Conservation (phyloP, 2,113 vertebrate genomes). For the Notiomystis cincta region DNA sequence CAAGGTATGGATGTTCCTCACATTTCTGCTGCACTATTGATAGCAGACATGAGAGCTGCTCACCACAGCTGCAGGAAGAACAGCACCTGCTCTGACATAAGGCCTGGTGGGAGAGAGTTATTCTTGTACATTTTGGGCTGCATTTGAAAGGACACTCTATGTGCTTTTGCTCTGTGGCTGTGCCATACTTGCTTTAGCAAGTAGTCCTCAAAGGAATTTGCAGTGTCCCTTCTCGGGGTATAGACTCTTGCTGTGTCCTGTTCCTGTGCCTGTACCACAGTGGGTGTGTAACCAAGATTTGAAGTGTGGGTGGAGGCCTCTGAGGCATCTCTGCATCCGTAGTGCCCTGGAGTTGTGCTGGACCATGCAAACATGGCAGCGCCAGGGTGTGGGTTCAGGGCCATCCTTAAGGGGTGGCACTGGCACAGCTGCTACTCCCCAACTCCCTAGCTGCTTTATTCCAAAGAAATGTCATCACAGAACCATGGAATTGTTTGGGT, state of each 20-base stretch:
- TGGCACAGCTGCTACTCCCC: neutral
- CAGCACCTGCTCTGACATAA: neutral
- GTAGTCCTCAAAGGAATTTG: neutral
- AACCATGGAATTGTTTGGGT: neutral
- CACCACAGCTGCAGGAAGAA: neutral
- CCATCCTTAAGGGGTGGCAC: neutral
- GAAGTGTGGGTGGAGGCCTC: neutral
- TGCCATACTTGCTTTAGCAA: neutral
- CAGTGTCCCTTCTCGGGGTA: neutral
- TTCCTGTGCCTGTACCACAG: neutral
- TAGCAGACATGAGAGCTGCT: neutral
- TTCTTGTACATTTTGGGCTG: neutral
- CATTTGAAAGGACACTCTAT: neutral
- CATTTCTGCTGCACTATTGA: neutral
- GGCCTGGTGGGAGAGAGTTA: neutral
- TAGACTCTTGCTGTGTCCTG: neutral
- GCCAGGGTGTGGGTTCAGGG: neutral
- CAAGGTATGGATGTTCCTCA: neutral
- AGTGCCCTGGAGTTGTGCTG: neutral
- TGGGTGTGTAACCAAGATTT: neutral
- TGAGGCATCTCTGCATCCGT: neutral
- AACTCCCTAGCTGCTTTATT: neutral
- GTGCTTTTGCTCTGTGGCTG: neutral
- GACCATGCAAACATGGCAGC: neutral
- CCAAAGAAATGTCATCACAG: neutral